phyloP scores from a whole-genome alignment of 2,888 invertebrate genomes.

The Synanthedon vespiformis region DNA sequence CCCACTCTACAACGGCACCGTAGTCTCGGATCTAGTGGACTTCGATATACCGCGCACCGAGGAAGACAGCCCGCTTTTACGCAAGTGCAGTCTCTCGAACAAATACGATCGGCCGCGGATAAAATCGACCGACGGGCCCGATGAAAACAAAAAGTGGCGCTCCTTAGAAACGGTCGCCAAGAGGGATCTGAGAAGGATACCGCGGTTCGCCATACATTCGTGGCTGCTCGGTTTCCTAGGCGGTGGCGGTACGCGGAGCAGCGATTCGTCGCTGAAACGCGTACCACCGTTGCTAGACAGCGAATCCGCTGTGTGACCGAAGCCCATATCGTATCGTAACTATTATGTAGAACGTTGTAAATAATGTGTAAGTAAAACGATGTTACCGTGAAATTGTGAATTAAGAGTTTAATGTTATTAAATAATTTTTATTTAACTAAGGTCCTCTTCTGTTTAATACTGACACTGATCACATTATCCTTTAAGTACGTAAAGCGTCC shows the following conservation, averaged over 20 bases:
- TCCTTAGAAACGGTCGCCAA: slow-evolving; percentile 78
- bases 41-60: slow-evolving; percentile 33
- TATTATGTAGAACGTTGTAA: slow-evolving; percentile 33
- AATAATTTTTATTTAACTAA: slow-evolving; percentile 67
- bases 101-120: slow-evolving; percentile 45
- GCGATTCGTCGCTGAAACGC: slow-evolving; percentile 59
- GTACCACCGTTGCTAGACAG: slow-evolving; percentile 58
- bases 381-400: slow-evolving; percentile 70
- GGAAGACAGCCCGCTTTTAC: slow-evolving; percentile 60
- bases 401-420: slow-evolving; percentile 71
- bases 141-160: slow-evolving; percentile 76
- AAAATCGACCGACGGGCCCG: slow-evolving; percentile 7
- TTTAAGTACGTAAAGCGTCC: neutral
- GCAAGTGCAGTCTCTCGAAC: slow-evolving; percentile 48
- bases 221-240: slow-evolving; percentile 84
- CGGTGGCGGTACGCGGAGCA: slow-evolving; percentile 77
- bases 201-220: slow-evolving; percentile 75
- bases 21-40: slow-evolving; percentile 44
- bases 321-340: slow-evolving; percentile 4
- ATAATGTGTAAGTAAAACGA: slow-evolving; percentile 70
- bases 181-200: slow-evolving; percentile 64
- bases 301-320: slow-evolving; percentile 56
- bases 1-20: slow-evolving; percentile 53
- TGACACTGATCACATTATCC: slow-evolving; percentile 57
- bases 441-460: slow-evolving; percentile 56